These are phyloP conservation scores for Cosmia trapezina DNA, from an alignment of 2,888 invertebrate species.

Conservation along the genomic window DNA sequence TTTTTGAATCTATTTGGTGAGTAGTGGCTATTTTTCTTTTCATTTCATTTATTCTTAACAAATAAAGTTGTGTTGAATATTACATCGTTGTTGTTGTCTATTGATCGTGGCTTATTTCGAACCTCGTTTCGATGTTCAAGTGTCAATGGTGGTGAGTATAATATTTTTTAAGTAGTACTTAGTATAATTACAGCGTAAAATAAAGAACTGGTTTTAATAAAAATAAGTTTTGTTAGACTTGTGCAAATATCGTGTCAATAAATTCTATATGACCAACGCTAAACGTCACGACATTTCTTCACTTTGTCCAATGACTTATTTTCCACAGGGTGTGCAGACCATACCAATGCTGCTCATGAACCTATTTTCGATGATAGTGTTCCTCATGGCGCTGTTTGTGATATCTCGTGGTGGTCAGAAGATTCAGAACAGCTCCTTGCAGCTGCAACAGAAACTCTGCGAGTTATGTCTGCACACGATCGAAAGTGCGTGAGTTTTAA, in stretches of 20 bases:
- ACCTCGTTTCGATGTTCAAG: not conserved
- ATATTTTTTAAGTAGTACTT: not conserved
- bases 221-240: too few species aligned
- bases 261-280: not conserved
- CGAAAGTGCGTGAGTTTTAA: conserved; percentile 22
- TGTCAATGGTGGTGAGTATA: not conserved
- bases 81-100: not conserved
- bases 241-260: too few species aligned
- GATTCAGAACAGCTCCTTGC: conserved; percentile 64
- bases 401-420: conserved; percentile 70
- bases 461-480: conserved; percentile 64
- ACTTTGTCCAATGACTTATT: not conserved
- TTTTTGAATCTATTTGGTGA: too few species aligned
- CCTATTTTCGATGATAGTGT: conserved; percentile 50
- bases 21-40: too few species aligned
- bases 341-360: conserved; percentile 24
- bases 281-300: not conserved
- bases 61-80: too few species aligned
- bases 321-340: conserved; percentile 53
- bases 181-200: not conserved
- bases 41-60: too few species aligned
- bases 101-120: not conserved
- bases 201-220: not conserved
- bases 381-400: conserved; percentile 63
- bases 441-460: conserved; percentile 65